Evolutionary conservation across 2,888 invertebrate genomes (phyloP).

Genomic region (Amblyjoppa proteus): DNA sequence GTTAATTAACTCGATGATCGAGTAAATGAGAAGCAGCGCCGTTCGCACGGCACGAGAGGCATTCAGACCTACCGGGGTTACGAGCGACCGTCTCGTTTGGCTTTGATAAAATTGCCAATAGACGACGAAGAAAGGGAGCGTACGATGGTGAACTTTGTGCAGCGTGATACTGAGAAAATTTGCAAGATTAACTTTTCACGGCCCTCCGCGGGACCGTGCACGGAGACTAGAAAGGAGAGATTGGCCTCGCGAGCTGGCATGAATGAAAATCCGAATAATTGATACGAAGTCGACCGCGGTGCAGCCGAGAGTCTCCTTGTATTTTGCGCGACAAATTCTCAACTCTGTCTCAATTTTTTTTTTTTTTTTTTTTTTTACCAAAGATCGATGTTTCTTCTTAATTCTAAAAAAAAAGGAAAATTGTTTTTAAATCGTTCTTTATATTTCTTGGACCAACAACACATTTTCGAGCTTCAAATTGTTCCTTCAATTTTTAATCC

Average conservation of each 20-base stretch:
- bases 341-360: background rate
- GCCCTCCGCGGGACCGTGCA: background rate
- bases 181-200: background rate
- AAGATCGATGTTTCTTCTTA: background rate
- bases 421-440: too few species aligned
- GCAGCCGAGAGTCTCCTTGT: background rate
- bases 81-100: constrained; percentile 18
- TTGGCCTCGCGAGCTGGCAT: background rate
- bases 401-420: too few species aligned
- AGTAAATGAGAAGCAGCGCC: constrained; percentile 31
- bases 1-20: constrained; percentile 53
- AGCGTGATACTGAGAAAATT: constrained; percentile 10
- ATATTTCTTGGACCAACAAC: too few species aligned
- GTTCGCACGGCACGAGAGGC: constrained; percentile 8
- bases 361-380: background rate
- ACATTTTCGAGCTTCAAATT: too few species aligned
- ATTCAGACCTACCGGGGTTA: background rate
- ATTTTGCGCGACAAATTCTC: background rate
- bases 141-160: background rate
- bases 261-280: constrained; percentile 6
- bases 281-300: background rate
- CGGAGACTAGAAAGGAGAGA: background rate
- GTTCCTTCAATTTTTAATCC: too few species aligned
- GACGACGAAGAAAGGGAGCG: constrained; percentile 1
- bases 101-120: constrained; percentile 24